Evolutionary conservation across 2,113 vertebrate genomes (phyloP).

Genomic region (Aepyceros melampus): DNA sequence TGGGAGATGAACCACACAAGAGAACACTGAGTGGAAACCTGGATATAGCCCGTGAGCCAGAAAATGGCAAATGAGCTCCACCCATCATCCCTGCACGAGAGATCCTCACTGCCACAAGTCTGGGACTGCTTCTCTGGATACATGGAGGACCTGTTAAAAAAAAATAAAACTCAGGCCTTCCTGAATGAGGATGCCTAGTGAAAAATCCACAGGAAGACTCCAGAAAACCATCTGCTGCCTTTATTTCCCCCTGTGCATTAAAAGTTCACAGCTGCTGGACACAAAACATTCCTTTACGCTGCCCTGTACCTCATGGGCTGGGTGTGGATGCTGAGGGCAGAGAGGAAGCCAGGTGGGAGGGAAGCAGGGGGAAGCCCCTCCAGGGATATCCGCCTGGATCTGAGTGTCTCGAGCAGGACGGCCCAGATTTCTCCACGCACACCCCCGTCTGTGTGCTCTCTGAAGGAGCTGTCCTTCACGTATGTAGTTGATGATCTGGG

Average conservation of each 20-base stretch:
- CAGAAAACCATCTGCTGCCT: constrained; percentile 81
- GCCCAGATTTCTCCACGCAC: neutral
- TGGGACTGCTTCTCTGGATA: constrained; percentile 33
- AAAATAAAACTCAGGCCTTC: constrained; percentile 63
- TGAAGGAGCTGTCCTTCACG: neutral
- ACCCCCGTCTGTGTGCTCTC: neutral
- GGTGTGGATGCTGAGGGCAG: constrained; percentile 27
- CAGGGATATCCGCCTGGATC: neutral
- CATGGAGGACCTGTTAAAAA: constrained; percentile 67
- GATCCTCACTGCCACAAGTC: neutral
- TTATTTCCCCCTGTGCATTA: constrained; percentile 77
- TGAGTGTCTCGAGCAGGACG: neutral
- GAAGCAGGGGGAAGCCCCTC: rapidly evolving
- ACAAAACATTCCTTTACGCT: constrained; percentile 69
- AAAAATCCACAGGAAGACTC: constrained; percentile 79
- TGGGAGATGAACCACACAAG: neutral
- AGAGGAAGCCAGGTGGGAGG: neutral
- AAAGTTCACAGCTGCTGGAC: constrained; percentile 77
- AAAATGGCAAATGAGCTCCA: neutral
- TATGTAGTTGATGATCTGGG: neutral
- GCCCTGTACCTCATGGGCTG: constrained; percentile 44
- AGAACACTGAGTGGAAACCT: neutral
- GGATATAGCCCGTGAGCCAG: neutral
- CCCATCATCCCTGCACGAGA: neutral
- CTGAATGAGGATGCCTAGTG: constrained; percentile 76